Base-by-base conservation (phyloP, 2,797 vertebrate genomes). In the Sebastes wilsoni region DNA sequence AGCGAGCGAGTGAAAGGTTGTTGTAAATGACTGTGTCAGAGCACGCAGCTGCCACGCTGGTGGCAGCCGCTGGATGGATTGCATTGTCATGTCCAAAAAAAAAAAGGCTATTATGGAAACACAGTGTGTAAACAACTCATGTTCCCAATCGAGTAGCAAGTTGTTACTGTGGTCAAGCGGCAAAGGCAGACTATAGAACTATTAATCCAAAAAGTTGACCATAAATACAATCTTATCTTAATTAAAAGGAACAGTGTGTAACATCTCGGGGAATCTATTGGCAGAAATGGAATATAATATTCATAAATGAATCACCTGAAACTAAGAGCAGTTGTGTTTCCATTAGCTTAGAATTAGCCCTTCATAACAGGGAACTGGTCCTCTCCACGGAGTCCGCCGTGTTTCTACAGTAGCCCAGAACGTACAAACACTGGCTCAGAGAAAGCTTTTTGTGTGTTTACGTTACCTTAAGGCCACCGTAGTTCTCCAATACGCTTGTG, bases 1-100 rank as follows among this genome's bases (percentile, higher is more conserved):
- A 91, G 79, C 38, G 6, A 65, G 77, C 22, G 77, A 88, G 88
- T 86, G 80, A 94, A 92, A 91, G 91, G 93, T 92, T 86, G 80
- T 49, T 76, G 82, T 85, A 89, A 91, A 84, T 78, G 81, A 79
- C 66, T 72, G 81, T 83, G 83, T 84, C 71, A 22, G 70, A 79
- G 84, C 88, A 81, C n/a, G 65, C 79, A 80, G 87, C 83, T 87
- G 83, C 65, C 77, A 89, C 65, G 72, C 85, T 69, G 83, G 74
- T 85, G 83, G 79, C 85, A 87, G 88, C 74, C 80, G 42, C 64
- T 70, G 90, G 79, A 90, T 88, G 73, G 85, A 93, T 77, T 89
- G 80, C 80, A 82, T 79, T 75, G 83, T 92, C 85, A 87, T 72
- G 76, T 75, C 62, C 12, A 61, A 71, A 78, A 77, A 54, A 54